Evolutionary conservation across 1,140 invertebrate genomes (phyloP).

Genomic region (Drosophila littoralis): DNA sequence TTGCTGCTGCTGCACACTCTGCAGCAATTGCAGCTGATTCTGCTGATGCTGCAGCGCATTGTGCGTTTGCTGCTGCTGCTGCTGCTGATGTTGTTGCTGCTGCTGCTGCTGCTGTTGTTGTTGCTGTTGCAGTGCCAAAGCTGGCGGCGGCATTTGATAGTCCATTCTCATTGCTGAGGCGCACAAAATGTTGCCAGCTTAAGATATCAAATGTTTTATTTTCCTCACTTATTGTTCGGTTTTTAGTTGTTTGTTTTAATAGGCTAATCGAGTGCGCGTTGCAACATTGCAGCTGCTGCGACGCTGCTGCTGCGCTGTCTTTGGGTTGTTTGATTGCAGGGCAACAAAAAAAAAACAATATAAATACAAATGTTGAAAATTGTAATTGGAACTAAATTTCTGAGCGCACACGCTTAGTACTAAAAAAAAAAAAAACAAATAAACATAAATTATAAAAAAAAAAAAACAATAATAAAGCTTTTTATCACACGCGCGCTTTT

Average conservation of each 20-base stretch:
- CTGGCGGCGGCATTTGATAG: conserved; percentile 85
- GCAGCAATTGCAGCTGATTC: conserved; percentile 68
- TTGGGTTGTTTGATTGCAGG: conserved; percentile 26
- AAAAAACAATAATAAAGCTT: conserved; percentile 42
- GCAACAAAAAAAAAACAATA: conserved; percentile 20
- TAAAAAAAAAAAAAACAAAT: neutral
- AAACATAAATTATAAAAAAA: neutral
- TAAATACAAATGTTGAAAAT: conserved; percentile 15
- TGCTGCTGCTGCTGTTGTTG: conserved; percentile 71
- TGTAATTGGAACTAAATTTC: conserved; percentile 37
- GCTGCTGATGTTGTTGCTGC: conserved; percentile 66
- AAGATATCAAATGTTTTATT: conserved; percentile 6
- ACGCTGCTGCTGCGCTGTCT: conserved; percentile 34
- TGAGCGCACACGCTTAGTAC: conserved; percentile 7
- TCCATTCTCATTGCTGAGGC: conserved; percentile 84
- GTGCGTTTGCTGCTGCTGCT: conserved; percentile 69
- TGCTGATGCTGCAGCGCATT: conserved; percentile 66
- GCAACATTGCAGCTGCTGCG: conserved; percentile 38
- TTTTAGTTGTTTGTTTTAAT: conserved; percentile 24
- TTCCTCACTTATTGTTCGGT: conserved; percentile 23
- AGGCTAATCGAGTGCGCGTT: neutral
- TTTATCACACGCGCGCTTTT: conserved; percentile 60
- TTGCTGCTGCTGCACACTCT: conserved; percentile 57
- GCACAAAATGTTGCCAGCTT: conserved; percentile 42
- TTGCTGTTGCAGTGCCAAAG: conserved; percentile 69